Evolutionary conservation across 2,888 invertebrate genomes (phyloP).

Genomic region (Lamellibrachia satsuma): DNA sequence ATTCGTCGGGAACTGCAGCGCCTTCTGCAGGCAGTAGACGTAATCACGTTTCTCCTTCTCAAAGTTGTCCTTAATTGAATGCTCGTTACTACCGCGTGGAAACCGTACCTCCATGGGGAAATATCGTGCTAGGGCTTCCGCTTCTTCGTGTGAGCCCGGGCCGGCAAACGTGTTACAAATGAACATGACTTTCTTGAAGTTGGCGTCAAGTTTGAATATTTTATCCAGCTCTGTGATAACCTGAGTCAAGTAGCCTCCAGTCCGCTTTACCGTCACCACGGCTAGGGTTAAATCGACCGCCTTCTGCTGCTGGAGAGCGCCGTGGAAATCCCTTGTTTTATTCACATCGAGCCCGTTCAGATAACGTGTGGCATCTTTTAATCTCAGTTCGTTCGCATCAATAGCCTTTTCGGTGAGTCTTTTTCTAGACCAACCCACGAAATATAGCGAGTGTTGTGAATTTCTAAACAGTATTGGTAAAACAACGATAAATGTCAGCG

Average conservation of each 20-base stretch:
- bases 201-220: slow-evolving; percentile 1
- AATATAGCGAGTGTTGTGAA: background rate
- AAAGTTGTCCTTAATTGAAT: slow-evolving; percentile 26
- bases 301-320: background rate
- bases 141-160: slow-evolving; percentile 37
- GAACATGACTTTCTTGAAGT: slow-evolving; percentile 31
- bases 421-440: background rate
- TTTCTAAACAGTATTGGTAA: background rate
- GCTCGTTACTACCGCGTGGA: slow-evolving; percentile 12
- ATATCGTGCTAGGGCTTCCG: slow-evolving; percentile 25
- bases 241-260: slow-evolving; percentile 32
- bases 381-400: background rate
- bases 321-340: background rate
- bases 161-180: slow-evolving; percentile 40
- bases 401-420: background rate
- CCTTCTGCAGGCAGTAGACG: slow-evolving; percentile 38
- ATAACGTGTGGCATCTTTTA: background rate
- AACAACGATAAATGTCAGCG: background rate
- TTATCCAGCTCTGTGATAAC: slow-evolving; percentile 30
- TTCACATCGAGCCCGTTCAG: background rate
- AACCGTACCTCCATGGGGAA: slow-evolving; percentile 26
- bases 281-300: background rate
- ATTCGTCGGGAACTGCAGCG: slow-evolving; percentile 27
- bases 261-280: background rate
- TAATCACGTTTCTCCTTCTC: slow-evolving; percentile 45